These are phyloP conservation scores for Urocyon cinereoargenteus DNA, from an alignment of 2,797 vertebrate genomes.

Conservation along the genomic window DNA sequence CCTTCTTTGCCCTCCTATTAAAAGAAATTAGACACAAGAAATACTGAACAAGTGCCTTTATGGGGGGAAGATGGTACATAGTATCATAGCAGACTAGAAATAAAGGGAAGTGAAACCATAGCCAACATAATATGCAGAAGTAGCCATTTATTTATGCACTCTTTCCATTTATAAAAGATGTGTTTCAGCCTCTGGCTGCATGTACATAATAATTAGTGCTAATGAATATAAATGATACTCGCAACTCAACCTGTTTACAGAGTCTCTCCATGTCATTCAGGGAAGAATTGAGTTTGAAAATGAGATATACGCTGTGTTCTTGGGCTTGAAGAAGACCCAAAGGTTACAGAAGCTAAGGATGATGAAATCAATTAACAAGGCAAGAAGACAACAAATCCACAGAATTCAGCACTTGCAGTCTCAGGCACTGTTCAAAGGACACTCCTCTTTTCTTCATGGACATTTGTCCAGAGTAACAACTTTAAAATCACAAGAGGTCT, in stretches of 20 bases:
- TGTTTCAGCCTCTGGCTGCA: slow-evolving; percentile 56
- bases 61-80: background rate
- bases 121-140: background rate
- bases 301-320: background rate
- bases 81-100: background rate
- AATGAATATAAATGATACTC: slow-evolving; percentile 74
- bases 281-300: slow-evolving; percentile 43
- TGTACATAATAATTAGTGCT: slow-evolving; percentile 71
- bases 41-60: background rate
- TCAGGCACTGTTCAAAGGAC: background rate
- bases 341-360: slow-evolving; percentile 29
- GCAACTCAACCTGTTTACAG: slow-evolving; percentile 69
- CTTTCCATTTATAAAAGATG: slow-evolving; percentile 66
- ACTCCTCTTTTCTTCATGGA: background rate
- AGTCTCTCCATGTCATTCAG: slow-evolving; percentile 34
- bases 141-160: slow-evolving; percentile 16
- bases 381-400: background rate
- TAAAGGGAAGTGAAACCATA: background rate
- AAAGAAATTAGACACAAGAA: background rate
- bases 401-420: background rate
- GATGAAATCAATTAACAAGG: slow-evolving; percentile 8
- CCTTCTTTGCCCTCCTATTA: background rate
- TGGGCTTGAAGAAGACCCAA: background rate
- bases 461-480: background rate
- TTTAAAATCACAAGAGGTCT: slow-evolving; percentile 9